Percentiles rank a stretch among this genome's conserved stretches.
phyloP scores from a whole-genome alignment of 2,113 vertebrate genomes.

The Ammodytes marinus region DNA sequence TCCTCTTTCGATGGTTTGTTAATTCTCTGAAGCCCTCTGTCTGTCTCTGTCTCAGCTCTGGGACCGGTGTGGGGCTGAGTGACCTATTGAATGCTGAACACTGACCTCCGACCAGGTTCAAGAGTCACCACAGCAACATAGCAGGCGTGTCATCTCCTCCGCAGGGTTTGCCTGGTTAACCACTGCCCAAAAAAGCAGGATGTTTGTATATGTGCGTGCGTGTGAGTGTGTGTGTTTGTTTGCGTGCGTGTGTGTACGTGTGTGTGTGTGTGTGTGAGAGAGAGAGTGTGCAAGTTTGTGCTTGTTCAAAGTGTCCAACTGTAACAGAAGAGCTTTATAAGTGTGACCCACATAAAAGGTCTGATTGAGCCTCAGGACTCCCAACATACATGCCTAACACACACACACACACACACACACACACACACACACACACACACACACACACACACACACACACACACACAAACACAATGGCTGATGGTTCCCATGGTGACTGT shows the following conservation, averaged over 20 bases:
- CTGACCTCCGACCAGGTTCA: constrained; percentile 68
- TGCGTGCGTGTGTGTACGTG: not conserved
- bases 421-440: constrained; percentile 33
- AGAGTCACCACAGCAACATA: constrained; percentile 55
- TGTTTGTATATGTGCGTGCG: constrained; percentile 29
- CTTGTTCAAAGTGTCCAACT: constrained; percentile 25
- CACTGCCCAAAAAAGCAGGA: constrained; percentile 57
- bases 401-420: constrained; percentile 7
- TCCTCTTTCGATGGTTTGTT: constrained; percentile 8
- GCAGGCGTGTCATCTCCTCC: constrained; percentile 51
- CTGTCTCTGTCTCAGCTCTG: constrained; percentile 20
- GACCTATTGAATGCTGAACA: constrained; percentile 62
- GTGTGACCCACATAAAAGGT: constrained; percentile 75
- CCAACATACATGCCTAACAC: constrained; percentile 21
- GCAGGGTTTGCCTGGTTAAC: constrained; percentile 61
- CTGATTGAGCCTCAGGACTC: constrained; percentile 63
- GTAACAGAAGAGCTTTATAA: constrained; percentile 54
- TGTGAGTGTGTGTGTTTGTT: constrained; percentile 10
- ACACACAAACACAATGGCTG: constrained; percentile 45
- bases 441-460: constrained; percentile 26
- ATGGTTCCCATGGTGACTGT: constrained; percentile 73
- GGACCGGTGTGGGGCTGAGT: constrained; percentile 7
- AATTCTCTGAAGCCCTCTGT: not conserved
- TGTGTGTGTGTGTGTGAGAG: constrained; percentile 13
- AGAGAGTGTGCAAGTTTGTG: not conserved